Base-by-base conservation (phyloP, 2,797 vertebrate genomes). In the Tamandua tetradactyla region DNA sequence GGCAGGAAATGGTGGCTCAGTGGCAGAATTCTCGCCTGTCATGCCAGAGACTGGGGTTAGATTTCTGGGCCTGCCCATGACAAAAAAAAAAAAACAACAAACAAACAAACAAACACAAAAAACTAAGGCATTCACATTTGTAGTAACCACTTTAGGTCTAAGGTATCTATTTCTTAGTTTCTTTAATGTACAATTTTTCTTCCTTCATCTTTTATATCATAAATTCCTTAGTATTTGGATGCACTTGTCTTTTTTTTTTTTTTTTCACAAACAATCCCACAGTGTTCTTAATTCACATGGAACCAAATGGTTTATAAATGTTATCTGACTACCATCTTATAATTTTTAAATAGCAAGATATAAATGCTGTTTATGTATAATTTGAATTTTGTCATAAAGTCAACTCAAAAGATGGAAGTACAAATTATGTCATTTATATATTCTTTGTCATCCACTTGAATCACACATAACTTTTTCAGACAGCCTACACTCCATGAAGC, bases 381-480 rank as follows among this genome's bases (percentile, higher is more conserved):
- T 74, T 90, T 94, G 44, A 40, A 81, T 91, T 95, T 94, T 94
- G 59, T 66, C 84, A 87, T 87, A 32, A 96, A 93, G 32, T 91
- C 72, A 93, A 25, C 76, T 84, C 55, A n/a, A 79, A 91, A 49
- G 40, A 83, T 93, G 64, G 93, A 79, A 87, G 59, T 64, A 92
- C 64, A 88, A 89, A 88, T 94, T 87, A 71, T 92, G 86, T 92
- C 85, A 95, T 80, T 95, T 94, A 57, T 18, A 57, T 18, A 57
- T 79, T 94, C 78, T 87, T 96, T 96, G 94, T 93, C 74, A 93
- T 74, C 52, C 78, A 25, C 88, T 93, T 91, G 89, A 96, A 96
- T 96, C 94, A 92, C 57, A 55, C 42, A 47, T 10, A 86, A 87
- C 72, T 94, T 92, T 89, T 90, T 79, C 76, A 78, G 75, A 59